Conservation (phyloP, 2,888 invertebrate genomes). For the Drosophila ustulata region DNA sequence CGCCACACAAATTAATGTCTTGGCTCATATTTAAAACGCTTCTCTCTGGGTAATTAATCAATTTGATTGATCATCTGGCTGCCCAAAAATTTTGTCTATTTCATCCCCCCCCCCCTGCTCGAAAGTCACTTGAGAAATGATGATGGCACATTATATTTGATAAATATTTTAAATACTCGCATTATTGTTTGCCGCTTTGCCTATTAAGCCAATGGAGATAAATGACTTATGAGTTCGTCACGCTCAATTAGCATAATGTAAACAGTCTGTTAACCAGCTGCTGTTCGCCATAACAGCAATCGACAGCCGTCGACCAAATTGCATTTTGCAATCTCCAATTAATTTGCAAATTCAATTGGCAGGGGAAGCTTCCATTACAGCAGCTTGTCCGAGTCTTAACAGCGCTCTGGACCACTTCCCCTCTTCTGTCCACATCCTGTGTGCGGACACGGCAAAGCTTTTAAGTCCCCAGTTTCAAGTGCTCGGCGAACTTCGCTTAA, state of each 20-base stretch:
- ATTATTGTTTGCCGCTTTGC: constrained; percentile 52
- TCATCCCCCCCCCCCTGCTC: neutral
- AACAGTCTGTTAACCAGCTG: constrained; percentile 16
- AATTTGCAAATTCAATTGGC: constrained; percentile 41
- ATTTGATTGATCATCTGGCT: constrained; percentile 75
- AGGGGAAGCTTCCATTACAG: constrained; percentile 48
- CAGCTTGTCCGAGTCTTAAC: constrained; percentile 63
- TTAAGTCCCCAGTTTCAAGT: constrained; percentile 60
- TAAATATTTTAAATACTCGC: constrained; percentile 55
- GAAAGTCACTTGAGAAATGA: constrained; percentile 21
- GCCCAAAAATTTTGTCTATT: constrained; percentile 32
- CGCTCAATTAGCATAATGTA: constrained; percentile 49
- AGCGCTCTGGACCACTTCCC: constrained; percentile 35
- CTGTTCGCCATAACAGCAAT: constrained; percentile 7
- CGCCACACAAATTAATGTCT: constrained; percentile 71
- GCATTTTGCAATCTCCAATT: constrained; percentile 51
- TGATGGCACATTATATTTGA: constrained; percentile 36
- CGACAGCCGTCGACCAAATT: constrained; percentile 32
- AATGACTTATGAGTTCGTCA: constrained; percentile 38
- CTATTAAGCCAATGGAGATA: constrained; percentile 59
- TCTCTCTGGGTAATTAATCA: constrained; percentile 71
- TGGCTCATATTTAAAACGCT: constrained; percentile 65
- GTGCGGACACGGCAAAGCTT: constrained; percentile 75
- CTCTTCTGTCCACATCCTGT: constrained; percentile 63
- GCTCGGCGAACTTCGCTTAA: constrained; percentile 48